A percentile compares a stretch with the other conserved stretches of the same genome.
Conservation (phyloP, 2,113 vertebrate genomes). For the Oreamnos americanus region DNA sequence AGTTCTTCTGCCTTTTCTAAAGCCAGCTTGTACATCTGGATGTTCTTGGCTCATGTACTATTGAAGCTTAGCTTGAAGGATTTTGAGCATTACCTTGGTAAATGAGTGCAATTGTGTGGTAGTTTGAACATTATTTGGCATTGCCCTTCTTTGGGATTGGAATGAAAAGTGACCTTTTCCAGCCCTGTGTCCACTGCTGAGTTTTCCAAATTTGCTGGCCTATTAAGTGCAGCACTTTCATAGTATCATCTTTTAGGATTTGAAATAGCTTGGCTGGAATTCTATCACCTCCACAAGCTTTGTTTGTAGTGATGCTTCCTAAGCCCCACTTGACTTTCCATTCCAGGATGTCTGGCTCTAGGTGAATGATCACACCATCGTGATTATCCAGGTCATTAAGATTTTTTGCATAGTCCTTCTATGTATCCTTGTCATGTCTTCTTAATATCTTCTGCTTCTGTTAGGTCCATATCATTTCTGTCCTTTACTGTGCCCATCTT, state of each 20-base stretch:
- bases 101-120: not conserved
- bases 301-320: not conserved
- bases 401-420: not conserved
- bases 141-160: not conserved
- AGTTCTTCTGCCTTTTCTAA: not conserved
- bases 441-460: not conserved
- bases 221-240: not conserved
- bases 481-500: not conserved
- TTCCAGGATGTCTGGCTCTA: not conserved
- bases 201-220: not conserved
- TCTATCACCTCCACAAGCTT: not conserved
- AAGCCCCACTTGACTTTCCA: not conserved
- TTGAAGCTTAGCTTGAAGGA: not conserved
- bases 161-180: not conserved
- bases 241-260: not conserved
- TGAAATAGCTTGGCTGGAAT: not conserved
- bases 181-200: not conserved
- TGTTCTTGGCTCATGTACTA: not conserved
- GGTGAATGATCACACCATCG: not conserved
- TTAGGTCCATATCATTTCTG: not conserved
- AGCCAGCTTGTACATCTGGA: not conserved
- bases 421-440: not conserved
- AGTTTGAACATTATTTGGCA: not conserved
- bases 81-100: not conserved
- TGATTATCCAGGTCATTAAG: not conserved